phyloP scores from a whole-genome alignment of 2,888 invertebrate species.

The Zaprionus bogoriensis region DNA sequence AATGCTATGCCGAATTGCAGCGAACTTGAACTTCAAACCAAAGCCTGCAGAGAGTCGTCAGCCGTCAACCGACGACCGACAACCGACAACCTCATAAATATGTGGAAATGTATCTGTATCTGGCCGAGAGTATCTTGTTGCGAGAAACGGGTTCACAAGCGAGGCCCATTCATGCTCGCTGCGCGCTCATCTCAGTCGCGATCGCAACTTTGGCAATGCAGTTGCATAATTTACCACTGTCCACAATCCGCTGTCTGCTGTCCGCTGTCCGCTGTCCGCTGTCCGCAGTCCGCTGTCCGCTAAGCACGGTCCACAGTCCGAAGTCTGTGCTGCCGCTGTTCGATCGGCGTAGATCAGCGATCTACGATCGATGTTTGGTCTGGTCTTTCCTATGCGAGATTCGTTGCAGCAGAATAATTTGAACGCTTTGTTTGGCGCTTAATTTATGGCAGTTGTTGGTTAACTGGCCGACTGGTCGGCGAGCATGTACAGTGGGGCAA shows the following conservation, averaged over 20 bases:
- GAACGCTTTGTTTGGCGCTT: constrained; percentile 52
- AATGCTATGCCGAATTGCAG: constrained; percentile 59
- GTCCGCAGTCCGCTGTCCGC: background rate
- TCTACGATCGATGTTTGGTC: constrained; percentile 14
- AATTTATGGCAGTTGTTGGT: constrained; percentile 45
- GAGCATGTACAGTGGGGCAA: constrained; percentile 6
- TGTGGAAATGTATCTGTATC: constrained; percentile 22
- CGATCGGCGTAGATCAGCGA: constrained; percentile 12
- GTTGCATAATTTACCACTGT: constrained; percentile 49
- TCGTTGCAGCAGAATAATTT: constrained; percentile 73
- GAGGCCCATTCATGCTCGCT: constrained; percentile 52
- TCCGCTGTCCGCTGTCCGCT: background rate
- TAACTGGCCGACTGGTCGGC: constrained; percentile 12
- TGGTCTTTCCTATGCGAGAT: constrained; percentile 41
- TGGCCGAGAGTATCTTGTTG: background rate
- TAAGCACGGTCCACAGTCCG: background rate
- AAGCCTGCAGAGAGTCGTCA: constrained; percentile 49
- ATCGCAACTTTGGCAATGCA: constrained; percentile 53
- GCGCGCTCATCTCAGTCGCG: constrained; percentile 11
- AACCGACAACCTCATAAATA: constrained; percentile 22
- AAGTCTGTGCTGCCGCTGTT: background rate
- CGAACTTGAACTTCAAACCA: constrained; percentile 78
- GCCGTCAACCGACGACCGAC: constrained; percentile 18
- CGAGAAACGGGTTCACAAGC: constrained; percentile 71
- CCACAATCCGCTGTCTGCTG: background rate